A percentile compares a stretch with the other conserved stretches of the same genome.
Evolutionary conservation across 2,797 vertebrate species (phyloP).

Genomic region (Muraenolepis orangiensis): DNA sequence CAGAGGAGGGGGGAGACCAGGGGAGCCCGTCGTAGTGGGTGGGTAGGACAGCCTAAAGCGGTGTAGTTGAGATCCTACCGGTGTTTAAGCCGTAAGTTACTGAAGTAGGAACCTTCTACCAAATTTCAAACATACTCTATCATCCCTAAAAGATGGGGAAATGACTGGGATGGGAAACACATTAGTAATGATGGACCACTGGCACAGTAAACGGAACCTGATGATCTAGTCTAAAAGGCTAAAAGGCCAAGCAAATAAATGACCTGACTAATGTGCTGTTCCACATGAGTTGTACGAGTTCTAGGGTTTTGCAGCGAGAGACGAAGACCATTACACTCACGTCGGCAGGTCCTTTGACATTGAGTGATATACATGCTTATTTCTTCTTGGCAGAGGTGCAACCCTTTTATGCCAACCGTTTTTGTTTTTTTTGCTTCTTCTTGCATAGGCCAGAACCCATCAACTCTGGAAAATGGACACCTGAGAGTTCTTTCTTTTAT

Average conservation of each 20-base stretch:
- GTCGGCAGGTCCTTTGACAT: slow-evolving; percentile 25
- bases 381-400: slow-evolving; percentile 21
- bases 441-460: slow-evolving; percentile 10
- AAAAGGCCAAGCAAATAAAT: background rate
- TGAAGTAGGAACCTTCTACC: background rate
- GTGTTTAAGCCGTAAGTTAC: background rate
- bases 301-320: slow-evolving; percentile 10
- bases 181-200: slow-evolving; percentile 10
- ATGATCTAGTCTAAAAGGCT: background rate
- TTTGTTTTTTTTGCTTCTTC: slow-evolving; percentile 28
- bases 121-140: background rate
- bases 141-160: background rate
- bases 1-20: slow-evolving; percentile 34
- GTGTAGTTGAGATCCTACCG: slow-evolving; percentile 47
- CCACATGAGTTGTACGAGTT: slow-evolving; percentile 17
- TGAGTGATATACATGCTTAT: slow-evolving; percentile 31
- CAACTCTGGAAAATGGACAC: slow-evolving; percentile 30
- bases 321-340: slow-evolving; percentile 32
- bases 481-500: slow-evolving; percentile 32
- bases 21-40: slow-evolving; percentile 53
- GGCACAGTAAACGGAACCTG: slow-evolving; percentile 21
- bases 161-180: background rate
- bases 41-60: slow-evolving; percentile 48
- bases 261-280: slow-evolving; percentile 35
- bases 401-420: slow-evolving; percentile 28